Evolutionary conservation across 1,140 invertebrate species (phyloP).

Genomic region (Cherax destructor): DNA sequence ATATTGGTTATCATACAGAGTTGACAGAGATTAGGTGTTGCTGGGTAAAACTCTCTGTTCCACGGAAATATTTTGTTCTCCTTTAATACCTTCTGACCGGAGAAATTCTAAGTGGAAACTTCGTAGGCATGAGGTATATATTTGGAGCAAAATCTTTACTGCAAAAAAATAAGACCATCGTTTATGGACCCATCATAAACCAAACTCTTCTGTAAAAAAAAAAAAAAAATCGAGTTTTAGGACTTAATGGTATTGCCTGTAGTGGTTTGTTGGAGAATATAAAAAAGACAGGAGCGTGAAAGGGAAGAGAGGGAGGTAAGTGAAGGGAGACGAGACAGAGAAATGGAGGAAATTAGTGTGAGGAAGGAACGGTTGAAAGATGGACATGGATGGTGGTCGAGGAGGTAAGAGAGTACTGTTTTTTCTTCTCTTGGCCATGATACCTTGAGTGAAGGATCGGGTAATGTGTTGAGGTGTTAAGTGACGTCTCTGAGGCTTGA

Average conservation of each 20-base stretch:
- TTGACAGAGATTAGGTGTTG: no score
- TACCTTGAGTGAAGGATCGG: not conserved
- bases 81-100: not conserved
- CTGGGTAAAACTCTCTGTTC: not conserved
- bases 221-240: conserved; percentile 14
- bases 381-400: not conserved
- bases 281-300: conserved; percentile 1
- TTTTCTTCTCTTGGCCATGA: not conserved
- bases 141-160: conserved; percentile 13
- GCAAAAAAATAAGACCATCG: conserved; percentile 4
- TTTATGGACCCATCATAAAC: conserved; percentile 60
- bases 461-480: not conserved
- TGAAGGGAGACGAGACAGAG: not conserved
- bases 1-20: no score
- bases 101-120: not conserved
- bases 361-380: no score
- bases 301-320: conserved; percentile 15
- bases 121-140: not conserved
- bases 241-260: conserved; percentile 36
- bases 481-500: no score
- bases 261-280: conserved; percentile 28
- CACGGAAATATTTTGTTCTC: not conserved
- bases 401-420: not conserved
- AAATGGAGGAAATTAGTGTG: not conserved
- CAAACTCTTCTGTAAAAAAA: conserved; percentile 14